Evolutionary conservation across 2,797 vertebrate species (phyloP), one percentile per base, ranked within the genome.

Genomic region (Liparis tanakae): DNA sequence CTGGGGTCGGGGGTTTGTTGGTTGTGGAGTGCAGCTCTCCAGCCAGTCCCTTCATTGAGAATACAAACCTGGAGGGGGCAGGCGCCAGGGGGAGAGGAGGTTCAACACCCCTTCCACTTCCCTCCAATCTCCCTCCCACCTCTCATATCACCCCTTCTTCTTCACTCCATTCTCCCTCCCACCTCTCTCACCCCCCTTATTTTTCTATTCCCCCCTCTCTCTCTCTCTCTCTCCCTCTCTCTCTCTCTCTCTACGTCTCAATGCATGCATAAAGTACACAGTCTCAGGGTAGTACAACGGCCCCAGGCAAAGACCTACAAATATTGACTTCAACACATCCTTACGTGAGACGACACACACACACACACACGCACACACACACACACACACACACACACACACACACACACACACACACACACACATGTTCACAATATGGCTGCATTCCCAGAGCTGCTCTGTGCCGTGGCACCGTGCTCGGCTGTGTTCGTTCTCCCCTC

Each of bases 241-340:
- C 25, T 22, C 37, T 54, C 72, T 63, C 66, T 84, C 66, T 83
- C 68, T 77, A 50, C 80, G 70, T 79, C 85, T 86, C 83, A 76
- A 55, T 88, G 85, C 82, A 87, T 89, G 68, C 82, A 72, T 78
- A 83, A 79, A 88, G 80, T 83, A 81, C 79, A 85, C 83, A 84
- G 78, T 83, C 77, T 82, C 72, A 34, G 71, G 87, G 84, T 85
- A 81, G 81, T 87, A 83, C 85, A 88, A 89, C 63, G 60, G 88
- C 90, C 86, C 84, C 83, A 84, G 82, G 89, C 82, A 55, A 85
- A 89, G 71, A 85, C 85, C 82, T 88, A 88, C 87, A 90, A 86
- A 91, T 91, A 90, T 83, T 85, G 80, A 78, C 79, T 86, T 68
- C 81, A 78, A 69, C 81, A 81, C 68, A 69, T 69, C 65, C 81